Evolutionary conservation across 2,888 invertebrate genomes (phyloP), one percentile per base, ranked within the genome.

Genomic region (Heteromurus nitidus): DNA sequence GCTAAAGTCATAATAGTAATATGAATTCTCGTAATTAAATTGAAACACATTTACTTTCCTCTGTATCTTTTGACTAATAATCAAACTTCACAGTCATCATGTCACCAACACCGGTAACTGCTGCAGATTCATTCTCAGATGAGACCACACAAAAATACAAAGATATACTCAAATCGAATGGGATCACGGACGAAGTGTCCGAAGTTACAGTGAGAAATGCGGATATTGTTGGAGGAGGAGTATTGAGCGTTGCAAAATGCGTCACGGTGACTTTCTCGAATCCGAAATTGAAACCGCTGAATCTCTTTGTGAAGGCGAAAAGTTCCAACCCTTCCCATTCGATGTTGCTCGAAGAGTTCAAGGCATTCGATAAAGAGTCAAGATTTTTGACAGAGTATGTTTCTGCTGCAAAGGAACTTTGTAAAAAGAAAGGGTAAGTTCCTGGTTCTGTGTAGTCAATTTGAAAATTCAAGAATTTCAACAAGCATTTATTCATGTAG

Each of bases 221-320:
- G 11, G 80, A 76, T 5, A 30, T 82, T 20, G 42, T 70, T 13
- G 80, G 82, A 7, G 85, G 82, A 28, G 73, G 76, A 44, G 55
- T 85, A 47, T 50, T 55, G 1, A 76, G 79, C 22, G 26, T 47
- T 0, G 31, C 75, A 3, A 44, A 64, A 18, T 82, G 75, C 42
- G 80, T 82, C 0, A 76, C 73, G 7, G 68, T 85, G 2, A 68
- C 55, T 22, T 85, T 85, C 30, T 31, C 28, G 7, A 44, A 80
- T 60, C 55, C 67, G 3, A 30, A 30, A 0, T 1, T 58, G 13
- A 62, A 75, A 31, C 64, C 67, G 1, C 30, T 83, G 30, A 82
- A 85, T 44, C 70, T 85, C 0, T 85, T 85, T 75, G 68, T 73
- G 7, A 85, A 85, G 24, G 60, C 50, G n/a, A 62, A 50, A 18